Conservation (phyloP, 2,113 vertebrate genomes). For the Microcebus griseorufus region DNA sequence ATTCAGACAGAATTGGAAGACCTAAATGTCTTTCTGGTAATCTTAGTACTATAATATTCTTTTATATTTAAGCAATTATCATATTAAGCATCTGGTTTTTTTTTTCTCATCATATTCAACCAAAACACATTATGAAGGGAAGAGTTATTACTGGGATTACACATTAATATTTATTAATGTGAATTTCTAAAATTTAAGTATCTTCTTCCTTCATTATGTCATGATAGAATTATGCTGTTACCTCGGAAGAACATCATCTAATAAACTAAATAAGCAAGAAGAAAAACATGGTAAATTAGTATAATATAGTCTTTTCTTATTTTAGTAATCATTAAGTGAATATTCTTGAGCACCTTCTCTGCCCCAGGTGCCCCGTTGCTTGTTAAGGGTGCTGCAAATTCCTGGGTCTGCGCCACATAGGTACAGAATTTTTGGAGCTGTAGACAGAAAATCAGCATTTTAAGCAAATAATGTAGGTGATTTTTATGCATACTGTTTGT, state of each 20-base stretch:
- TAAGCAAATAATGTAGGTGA: background rate
- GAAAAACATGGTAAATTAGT: background rate
- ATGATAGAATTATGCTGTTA: conserved; percentile 8
- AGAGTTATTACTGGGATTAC: background rate
- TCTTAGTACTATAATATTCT: background rate
- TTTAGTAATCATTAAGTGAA: background rate
- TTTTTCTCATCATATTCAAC: background rate
- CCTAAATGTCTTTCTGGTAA: background rate
- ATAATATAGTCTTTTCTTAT: background rate
- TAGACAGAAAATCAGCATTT: background rate
- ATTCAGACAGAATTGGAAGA: background rate
- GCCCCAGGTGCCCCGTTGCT: background rate
- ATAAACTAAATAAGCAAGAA: background rate
- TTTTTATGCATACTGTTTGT: background rate
- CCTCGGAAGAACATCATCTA: background rate
- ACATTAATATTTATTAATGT: background rate
- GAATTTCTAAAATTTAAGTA: background rate
- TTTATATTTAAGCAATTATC: background rate
- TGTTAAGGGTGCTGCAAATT: background rate
- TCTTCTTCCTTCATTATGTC: background rate
- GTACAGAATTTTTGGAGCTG: background rate
- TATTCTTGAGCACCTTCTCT: background rate
- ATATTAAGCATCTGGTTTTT: background rate
- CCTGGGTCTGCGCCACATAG: background rate
- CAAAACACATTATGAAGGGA: background rate